Evolutionary conservation across 2,888 invertebrate genomes (phyloP), one percentile per base, ranked within the genome.

Genomic region (Hypercompe scribonia): DNA sequence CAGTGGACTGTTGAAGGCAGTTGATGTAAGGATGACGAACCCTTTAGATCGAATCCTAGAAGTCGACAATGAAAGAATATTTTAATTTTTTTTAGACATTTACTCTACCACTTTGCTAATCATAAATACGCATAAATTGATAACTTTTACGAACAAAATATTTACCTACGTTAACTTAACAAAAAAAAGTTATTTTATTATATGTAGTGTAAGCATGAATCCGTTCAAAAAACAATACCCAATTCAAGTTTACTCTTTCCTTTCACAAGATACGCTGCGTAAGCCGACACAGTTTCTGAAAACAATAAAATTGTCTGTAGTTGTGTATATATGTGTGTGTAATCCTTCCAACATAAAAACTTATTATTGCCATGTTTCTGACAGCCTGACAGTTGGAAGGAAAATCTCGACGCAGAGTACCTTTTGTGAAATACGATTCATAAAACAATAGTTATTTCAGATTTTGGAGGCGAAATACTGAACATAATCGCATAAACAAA

Each of bases 301-400:
- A 70, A 70, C 70, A 65, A 65, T 46, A 46, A 46, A 50, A 50
- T 65, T 39, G 34, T 36, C 54, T 42, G 10, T 31, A 33, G 33
- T 33, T 34, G 50, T 65, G 54, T 71, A 64, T 64, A 18, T 46
- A 24, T 50, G 67, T 54, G 58, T 71, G 36, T 31, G 31, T 70
- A 66, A 71, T 71, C 71, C 71, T 54, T 66, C 24, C 18, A 58
- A 54, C 65, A 66, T 71, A 58, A 71, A 71, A 71, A 71, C 71
- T 71, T 71, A 71, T 71, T 66, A 71, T 42, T 58, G 71, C 36
- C 10, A n/a, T 71, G 65, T 65, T 66, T 33, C 71, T 71, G 71
- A 71, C 71, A 71, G 54, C n/a, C 10, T 71, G 65, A 71, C 71
- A 66, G 65, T 33, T 8, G 50, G n/a, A 31, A 28, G 58, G 68